Evolutionary conservation across 1,140 invertebrate species (phyloP).

Genomic region (Sminthurinus signatus): DNA sequence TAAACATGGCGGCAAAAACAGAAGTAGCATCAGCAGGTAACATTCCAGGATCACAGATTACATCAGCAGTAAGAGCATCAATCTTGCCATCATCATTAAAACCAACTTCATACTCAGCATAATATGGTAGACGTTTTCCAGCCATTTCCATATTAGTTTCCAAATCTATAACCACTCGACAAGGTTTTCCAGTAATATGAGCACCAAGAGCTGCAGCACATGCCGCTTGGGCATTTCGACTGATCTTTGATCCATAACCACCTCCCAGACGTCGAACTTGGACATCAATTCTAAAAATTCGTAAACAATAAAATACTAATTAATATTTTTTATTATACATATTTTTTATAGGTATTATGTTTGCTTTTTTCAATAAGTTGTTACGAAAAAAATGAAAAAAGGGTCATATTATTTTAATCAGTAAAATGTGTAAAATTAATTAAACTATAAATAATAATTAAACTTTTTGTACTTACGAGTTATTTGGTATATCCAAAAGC

Average conservation of each 20-base stretch:
- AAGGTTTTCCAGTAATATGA: conserved; percentile 54
- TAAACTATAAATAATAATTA: too few relatives aligned
- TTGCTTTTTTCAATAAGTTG: neutral
- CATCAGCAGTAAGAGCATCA: conserved; percentile 26
- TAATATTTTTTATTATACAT: neutral
- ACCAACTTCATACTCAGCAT: conserved; percentile 23
- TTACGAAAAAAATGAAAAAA: too few relatives aligned
- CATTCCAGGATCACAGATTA: conserved; percentile 40
- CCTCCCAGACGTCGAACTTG: conserved; percentile 57
- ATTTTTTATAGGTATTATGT: neutral
- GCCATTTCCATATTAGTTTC: conserved; percentile 59
- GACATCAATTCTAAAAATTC: conserved; percentile 53
- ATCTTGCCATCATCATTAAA: conserved; percentile 39
- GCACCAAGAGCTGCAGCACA: conserved; percentile 59
- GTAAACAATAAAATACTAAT: conserved; percentile 45
- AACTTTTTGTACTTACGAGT: conserved; percentile 45
- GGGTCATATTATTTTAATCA: too few relatives aligned
- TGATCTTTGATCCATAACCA: conserved; percentile 30
- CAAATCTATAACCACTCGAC: conserved; percentile 57
- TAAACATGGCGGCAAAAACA: conserved; percentile 54
- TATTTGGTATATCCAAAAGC: conserved; percentile 50
- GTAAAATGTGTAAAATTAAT: too few relatives aligned
- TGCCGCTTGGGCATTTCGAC: conserved; percentile 46
- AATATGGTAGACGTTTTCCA: conserved; percentile 50
- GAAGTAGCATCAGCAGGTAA: conserved; percentile 50